Evolutionary conservation across 2,797 vertebrate genomes (phyloP).

Genomic region (Clarias platycephalus): DNA sequence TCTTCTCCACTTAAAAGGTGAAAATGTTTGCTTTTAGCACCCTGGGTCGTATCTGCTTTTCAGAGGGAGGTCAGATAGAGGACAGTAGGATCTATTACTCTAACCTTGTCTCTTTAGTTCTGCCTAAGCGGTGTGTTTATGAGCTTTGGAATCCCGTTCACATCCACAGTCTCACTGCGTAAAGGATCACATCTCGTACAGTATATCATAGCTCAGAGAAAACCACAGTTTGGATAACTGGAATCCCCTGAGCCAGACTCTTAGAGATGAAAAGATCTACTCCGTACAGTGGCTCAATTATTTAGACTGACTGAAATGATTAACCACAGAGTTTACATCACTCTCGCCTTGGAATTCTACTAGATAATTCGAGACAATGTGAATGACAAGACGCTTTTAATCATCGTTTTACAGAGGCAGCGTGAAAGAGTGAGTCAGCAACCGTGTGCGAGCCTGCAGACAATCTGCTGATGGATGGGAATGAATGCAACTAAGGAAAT

Average conservation of each 20-base stretch:
- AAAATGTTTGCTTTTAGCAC: not conserved
- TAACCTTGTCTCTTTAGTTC: constrained; percentile 15
- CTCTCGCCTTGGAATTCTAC: constrained; percentile 2
- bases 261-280: constrained; percentile 18
- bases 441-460: constrained; percentile 8
- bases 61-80: constrained; percentile 4
- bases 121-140: constrained; percentile 16
- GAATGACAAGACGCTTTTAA: not conserved
- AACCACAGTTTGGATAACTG: constrained; percentile 34
- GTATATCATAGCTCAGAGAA: constrained; percentile 16
- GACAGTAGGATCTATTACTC: constrained; percentile 21
- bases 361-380: not conserved
- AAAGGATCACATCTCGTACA: constrained; percentile 15
- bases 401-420: not conserved
- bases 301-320: constrained; percentile 22
- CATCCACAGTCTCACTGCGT: not conserved
- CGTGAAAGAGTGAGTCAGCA: constrained; percentile 8
- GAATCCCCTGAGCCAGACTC: constrained; percentile 12
- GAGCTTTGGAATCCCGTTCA: constrained; percentile 26
- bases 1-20: not conserved
- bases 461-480: constrained; percentile 5
- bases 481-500: constrained; percentile 16
- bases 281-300: constrained; percentile 16
- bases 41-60: not conserved
- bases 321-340: constrained; percentile 12